A percentile compares a stretch with the other conserved stretches of the same genome.
Evolutionary conservation across 1,140 invertebrate species (phyloP).

Genomic region (Drosophila kohkoa): DNA sequence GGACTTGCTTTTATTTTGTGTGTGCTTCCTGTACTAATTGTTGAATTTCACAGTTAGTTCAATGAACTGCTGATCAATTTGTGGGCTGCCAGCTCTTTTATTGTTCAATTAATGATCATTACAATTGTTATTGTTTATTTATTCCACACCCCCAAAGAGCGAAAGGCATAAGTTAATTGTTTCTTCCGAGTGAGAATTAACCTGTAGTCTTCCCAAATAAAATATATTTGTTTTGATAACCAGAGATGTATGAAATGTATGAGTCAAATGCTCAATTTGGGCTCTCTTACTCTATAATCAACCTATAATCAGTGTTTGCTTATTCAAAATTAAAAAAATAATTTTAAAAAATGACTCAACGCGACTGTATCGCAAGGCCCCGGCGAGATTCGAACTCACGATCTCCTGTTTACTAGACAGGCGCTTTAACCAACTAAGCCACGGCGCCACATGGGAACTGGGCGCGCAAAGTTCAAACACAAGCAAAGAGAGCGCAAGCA

Average conservation of each 20-base stretch:
- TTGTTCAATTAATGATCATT: slow-evolving; percentile 67
- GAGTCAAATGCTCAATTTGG: no score
- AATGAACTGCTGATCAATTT: slow-evolving; percentile 59
- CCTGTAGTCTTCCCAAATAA: no score
- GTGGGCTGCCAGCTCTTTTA: slow-evolving; percentile 52
- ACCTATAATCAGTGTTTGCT: neutral
- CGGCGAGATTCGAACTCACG: slow-evolving; percentile 87
- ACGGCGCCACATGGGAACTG: slow-evolving; percentile 76
- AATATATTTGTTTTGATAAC: no score
- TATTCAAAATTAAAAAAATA: neutral
- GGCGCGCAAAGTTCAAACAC: slow-evolving; percentile 31
- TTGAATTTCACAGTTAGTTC: slow-evolving; percentile 49
- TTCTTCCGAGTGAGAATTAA: slow-evolving; percentile 19
- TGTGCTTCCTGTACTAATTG: slow-evolving; percentile 29
- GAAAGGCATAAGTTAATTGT: slow-evolving; percentile 18
- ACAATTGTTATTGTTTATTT: slow-evolving; percentile 58
- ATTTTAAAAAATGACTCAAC: neutral
- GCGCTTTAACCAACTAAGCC: slow-evolving; percentile 88
- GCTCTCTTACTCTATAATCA: neutral
- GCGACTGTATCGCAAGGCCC: slow-evolving; percentile 76
- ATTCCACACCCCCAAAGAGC: slow-evolving; percentile 56
- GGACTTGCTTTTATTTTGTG: slow-evolving; percentile 37
- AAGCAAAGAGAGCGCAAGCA: slow-evolving; percentile 21
- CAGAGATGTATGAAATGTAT: no score
- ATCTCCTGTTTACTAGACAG: slow-evolving; percentile 88